Conservation (phyloP, 2,888 invertebrate species). For the Torymus auratus region DNA sequence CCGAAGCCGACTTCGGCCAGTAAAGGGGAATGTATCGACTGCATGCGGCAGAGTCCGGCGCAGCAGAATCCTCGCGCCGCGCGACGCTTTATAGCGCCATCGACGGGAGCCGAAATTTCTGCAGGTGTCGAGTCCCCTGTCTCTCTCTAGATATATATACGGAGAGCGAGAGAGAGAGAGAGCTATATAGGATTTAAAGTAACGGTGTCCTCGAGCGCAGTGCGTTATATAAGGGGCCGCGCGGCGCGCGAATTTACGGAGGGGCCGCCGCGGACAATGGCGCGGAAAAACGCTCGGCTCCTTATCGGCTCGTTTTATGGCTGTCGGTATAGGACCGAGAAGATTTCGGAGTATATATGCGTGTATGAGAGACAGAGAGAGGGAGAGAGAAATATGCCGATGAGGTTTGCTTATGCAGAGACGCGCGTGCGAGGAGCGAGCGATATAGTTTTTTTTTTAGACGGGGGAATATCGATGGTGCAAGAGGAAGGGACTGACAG, state of each 20-base stretch:
- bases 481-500: background rate
- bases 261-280: slow-evolving; percentile 55
- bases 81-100: background rate
- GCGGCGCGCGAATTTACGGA: slow-evolving; percentile 56
- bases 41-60: background rate
- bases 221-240: background rate
- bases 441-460: background rate
- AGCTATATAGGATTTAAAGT: no score
- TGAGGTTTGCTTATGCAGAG: slow-evolving; percentile 40
- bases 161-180: no score
- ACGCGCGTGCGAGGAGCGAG: background rate
- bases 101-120: background rate
- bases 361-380: no score
- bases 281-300: slow-evolving; percentile 55
- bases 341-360: no score
- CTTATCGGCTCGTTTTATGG: slow-evolving; percentile 58
- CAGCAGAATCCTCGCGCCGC: no score
- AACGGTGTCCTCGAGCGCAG: no score
- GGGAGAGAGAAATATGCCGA: background rate
- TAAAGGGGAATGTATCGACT: slow-evolving; percentile 8
- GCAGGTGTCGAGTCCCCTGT: background rate
- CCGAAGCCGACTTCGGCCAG: background rate
- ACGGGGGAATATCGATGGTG: background rate
- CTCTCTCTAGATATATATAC: background rate
- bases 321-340: no score